These are phyloP conservation scores for Tangachromis dhanisi DNA, from an alignment of 2,113 vertebrate species.

Conservation along the genomic window DNA sequence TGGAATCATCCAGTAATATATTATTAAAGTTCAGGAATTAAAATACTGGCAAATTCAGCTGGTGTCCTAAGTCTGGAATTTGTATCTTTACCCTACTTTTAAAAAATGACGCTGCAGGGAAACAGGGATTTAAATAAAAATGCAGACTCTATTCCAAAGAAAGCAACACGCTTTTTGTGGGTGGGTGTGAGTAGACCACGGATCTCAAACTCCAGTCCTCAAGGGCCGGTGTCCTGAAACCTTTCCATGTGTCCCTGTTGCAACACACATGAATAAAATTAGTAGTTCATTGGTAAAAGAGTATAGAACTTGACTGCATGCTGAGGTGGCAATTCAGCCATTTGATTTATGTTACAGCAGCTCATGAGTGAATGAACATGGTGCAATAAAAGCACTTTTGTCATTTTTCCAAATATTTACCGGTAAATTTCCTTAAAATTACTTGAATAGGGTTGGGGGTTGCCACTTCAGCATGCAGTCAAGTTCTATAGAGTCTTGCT, in stretches of 20 bases:
- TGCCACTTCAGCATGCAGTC: neutral
- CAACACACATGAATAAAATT: neutral
- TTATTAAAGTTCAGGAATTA: neutral
- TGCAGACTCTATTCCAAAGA: neutral
- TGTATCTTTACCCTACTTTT: neutral
- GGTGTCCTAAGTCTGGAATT: neutral
- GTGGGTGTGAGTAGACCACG: neutral
- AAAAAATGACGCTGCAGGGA: neutral
- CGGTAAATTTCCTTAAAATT: neutral
- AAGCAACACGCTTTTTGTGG: neutral
- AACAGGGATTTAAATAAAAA: neutral
- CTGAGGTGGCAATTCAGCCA: neutral
- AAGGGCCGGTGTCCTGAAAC: neutral
- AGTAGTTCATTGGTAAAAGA: neutral
- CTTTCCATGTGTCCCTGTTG: neutral
- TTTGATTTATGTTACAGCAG: neutral
- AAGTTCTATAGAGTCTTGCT: neutral
- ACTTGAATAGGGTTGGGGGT: neutral
- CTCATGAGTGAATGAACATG: neutral
- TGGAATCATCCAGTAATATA: neutral
- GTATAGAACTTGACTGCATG: neutral
- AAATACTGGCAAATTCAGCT: neutral
- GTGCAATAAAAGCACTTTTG: neutral
- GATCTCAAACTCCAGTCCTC: neutral
- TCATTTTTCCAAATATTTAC: neutral